Base-by-base conservation (phyloP, 2,888 invertebrate genomes). In the Zonitis immaculata region DNA sequence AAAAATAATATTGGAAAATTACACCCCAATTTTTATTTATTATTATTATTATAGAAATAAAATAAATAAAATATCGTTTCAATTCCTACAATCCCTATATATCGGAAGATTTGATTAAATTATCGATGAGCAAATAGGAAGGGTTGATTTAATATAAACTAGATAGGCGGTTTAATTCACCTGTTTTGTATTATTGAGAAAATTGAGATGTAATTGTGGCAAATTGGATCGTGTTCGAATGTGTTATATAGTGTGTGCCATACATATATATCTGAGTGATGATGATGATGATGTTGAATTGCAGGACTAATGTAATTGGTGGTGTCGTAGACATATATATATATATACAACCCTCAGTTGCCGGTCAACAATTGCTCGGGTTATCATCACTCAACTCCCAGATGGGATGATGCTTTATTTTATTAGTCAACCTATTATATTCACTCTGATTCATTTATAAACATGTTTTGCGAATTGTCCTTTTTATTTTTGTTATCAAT, bases 261-360 rank as follows among this genome's bases (percentile, higher is more conserved):
- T n/a, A n/a, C n/a, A n/a, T n/a, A n/a, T n/a, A 63, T 52, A 58
- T 64, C 61, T 64, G 64, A 64, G 62, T 58, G 65, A 66, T 66
- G 65, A 66, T 66, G 64, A 66, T 66, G 66, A 66, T 66, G 64
- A 66, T 66, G 65, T 66, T 61, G 64, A 66, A 66, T 65, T 65
- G 61, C 61, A 55, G 55, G 57, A 61, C 65, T 66, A 66, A 66
- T 66, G 65, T 66, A 66, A 66, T 66, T 66, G 66, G 58, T 62
- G 62, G 64, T 66, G 66, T 65, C 59, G 7, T 16, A 7, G 43
- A 28, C 20, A 51, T 51, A 56, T 56, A 53, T 59, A 58, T 44
- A 61, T 49, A 39, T 52, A 14, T 50, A 12, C 52, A 57, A 60
- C 58, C 62, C 57, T 60, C 54, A 47, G 58, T 58, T 58, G 54